Conservation (phyloP, 2,888 invertebrate genomes). For the Luffia ferchaultella region DNA sequence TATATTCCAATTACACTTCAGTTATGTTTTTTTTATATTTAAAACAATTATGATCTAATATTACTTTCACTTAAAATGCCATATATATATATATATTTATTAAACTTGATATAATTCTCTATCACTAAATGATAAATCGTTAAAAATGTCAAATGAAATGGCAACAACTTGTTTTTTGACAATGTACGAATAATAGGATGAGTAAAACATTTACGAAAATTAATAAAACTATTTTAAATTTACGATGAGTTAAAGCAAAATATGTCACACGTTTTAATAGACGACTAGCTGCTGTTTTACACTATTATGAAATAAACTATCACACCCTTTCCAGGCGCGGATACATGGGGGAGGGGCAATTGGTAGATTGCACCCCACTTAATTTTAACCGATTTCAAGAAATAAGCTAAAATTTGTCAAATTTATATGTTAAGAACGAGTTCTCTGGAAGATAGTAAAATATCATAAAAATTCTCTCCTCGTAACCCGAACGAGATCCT, state of each 20-base stretch:
- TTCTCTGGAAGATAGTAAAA: too few species aligned
- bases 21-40: too few species aligned
- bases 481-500: too few species aligned
- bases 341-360: too few species aligned
- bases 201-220: neutral
- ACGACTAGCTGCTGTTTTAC: neutral
- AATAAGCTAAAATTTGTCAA: too few species aligned
- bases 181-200: neutral
- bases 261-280: neutral
- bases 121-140: neutral
- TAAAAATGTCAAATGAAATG: neutral
- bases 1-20: constrained; percentile 51
- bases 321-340: too few species aligned
- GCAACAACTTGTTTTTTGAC: neutral
- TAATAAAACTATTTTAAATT: neutral
- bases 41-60: neutral
- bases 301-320: too few species aligned
- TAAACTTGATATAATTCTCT: neutral
- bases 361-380: too few species aligned
- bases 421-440: too few species aligned
- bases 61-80: neutral
- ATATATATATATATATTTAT: neutral
- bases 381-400: too few species aligned
- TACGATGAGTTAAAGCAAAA: neutral
- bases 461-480: too few species aligned